These are phyloP conservation scores for Sisor rabdophorus DNA, from an alignment of 2,113 vertebrate species.

Conservation along the genomic window DNA sequence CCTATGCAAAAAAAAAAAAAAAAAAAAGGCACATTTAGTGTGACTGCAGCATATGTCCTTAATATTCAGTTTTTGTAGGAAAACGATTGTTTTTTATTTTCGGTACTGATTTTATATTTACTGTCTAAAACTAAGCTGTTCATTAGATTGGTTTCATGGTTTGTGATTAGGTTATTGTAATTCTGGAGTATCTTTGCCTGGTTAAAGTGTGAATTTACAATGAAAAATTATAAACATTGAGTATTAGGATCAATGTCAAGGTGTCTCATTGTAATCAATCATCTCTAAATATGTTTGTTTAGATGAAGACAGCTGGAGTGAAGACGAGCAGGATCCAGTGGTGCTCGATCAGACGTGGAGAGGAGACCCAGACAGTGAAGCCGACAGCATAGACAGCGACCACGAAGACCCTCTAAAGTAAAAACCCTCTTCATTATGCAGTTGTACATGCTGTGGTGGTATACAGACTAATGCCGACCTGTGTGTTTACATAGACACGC, in stretches of 20 bases:
- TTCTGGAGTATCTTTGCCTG: background rate
- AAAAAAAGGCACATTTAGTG: too few species aligned
- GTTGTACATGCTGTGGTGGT: background rate
- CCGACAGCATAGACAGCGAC: conserved; percentile 94
- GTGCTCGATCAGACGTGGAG: conserved; percentile 94
- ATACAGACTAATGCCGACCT: background rate
- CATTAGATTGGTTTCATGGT: too few species aligned
- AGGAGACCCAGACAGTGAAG: conserved; percentile 95
- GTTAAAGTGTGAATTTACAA: too few species aligned
- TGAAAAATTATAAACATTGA: background rate
- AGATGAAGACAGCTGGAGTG: conserved; percentile 97
- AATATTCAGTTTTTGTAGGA: background rate
- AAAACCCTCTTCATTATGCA: conserved; percentile 39
- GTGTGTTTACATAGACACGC: conserved; percentile 76
- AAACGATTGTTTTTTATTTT: background rate
- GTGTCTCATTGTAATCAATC: background rate
- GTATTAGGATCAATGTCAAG: background rate
- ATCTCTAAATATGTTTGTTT: background rate
- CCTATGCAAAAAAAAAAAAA: too few species aligned
- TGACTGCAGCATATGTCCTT: background rate
- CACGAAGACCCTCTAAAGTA: conserved; percentile 97
- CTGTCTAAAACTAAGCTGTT: too few species aligned
- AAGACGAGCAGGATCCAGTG: conserved; percentile 84
- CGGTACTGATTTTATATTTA: background rate
- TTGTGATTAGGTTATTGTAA: background rate